Conservation (phyloP, 1,140 invertebrate genomes). For the Macrotrachela quadricornifera region DNA sequence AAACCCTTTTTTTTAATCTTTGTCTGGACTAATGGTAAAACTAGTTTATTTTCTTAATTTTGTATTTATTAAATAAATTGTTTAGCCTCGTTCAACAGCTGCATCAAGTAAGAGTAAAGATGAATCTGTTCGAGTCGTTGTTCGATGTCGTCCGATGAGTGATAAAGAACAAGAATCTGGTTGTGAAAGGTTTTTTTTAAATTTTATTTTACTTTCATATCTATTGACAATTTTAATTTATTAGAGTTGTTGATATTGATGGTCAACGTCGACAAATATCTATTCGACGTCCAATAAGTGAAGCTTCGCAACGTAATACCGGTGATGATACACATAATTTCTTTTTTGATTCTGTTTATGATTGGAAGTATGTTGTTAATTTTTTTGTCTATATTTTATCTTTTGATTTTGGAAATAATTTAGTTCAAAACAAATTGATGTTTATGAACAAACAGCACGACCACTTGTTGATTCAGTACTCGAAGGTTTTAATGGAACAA, state of each 20-base stretch:
- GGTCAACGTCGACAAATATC: background rate
- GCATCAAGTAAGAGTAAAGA: background rate
- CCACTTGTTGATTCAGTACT: conserved; percentile 38
- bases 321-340: conserved; percentile 39
- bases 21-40: no score
- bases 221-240: background rate
- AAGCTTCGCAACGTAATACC: conserved; percentile 16
- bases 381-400: conserved; percentile 45
- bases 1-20: no score
- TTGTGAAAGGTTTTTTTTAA: conserved; percentile 32
- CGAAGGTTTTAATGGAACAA: conserved; percentile 38
- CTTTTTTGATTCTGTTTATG: conserved; percentile 50
- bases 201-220: conserved; percentile 26
- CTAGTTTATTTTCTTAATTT: no score
- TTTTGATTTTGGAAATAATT: conserved; percentile 42
- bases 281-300: conserved; percentile 31
- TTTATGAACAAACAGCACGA: conserved; percentile 15
- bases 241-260: background rate
- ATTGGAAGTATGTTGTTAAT: conserved; percentile 42
- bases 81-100: no score
- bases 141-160: conserved; percentile 75
- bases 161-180: conserved; percentile 46
- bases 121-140: conserved; percentile 72
- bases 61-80: no score
- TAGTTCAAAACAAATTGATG: conserved; percentile 1